Base-by-base conservation (phyloP, 2,797 vertebrate species). In the Glyptemys insculpta region DNA sequence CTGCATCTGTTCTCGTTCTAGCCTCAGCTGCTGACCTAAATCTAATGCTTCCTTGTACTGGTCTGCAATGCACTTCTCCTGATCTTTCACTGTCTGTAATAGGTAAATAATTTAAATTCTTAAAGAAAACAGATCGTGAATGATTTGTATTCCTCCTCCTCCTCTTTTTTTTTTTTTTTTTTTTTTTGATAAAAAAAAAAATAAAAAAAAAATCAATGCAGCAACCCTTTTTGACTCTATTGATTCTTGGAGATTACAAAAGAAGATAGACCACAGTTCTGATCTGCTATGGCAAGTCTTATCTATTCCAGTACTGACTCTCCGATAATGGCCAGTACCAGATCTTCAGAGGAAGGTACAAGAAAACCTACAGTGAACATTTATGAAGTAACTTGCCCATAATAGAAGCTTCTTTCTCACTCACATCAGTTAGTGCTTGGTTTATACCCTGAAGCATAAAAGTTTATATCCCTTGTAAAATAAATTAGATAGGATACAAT, bases 1-100 rank as follows among this genome's bases (percentile, higher is more conserved):
- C 89, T 99, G 98, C 92, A 98, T 94, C 91, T 98, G 97, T 93
- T 99, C 98, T 83, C 94, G 96, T 91, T 96, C 97, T 29, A 97
- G 89, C 79, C 86, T 96, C 92, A 99, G 92, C 95, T 98, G 98
- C 89, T 98, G 98, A 23, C 92, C 80, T 87, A 98, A 97, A 92
- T 98, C 98, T 94, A 98, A 94, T 2, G 96, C 83, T 49, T 98
- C 98, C 98, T 98, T 96, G 81, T 97, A 97, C 23, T 98, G 98
- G 54, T 96, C 95, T 53, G 96, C 96, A 87, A 98, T 97, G 79
- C 95, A 95, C 9, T 94, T 94, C 85, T 98, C 98, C 82, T 98
- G 98, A 41, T 97, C 95, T 96, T 97, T 97, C 59, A 98, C 34
- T 68, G 93, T 96, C 98, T 98, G 85, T 94, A 97, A 97, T 12